Conservation (phyloP, 2,113 vertebrate genomes). For the Trogon melanurus region DNA sequence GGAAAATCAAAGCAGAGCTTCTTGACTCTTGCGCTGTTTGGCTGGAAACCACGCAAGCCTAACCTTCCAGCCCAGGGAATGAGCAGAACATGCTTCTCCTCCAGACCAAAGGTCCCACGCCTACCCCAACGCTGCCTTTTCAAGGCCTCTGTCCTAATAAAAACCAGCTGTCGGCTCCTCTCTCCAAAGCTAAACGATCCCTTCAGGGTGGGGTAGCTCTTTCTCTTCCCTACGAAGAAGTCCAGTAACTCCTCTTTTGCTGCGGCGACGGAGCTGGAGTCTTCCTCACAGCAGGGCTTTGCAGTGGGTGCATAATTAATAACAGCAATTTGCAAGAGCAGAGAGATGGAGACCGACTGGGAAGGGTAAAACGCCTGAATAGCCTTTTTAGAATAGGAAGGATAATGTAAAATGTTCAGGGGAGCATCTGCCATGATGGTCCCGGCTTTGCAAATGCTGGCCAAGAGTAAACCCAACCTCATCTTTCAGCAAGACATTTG, state of each 20-base stretch:
- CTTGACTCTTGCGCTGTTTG: not conserved
- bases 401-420: not conserved
- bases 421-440: not conserved
- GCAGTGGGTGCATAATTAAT: not conserved
- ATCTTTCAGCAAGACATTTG: not conserved
- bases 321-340: not conserved
- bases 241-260: not conserved
- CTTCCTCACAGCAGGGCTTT: not conserved
- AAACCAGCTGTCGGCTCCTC: not conserved
- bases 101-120: not conserved
- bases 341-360: not conserved
- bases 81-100: not conserved
- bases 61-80: not conserved
- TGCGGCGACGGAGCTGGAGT: not conserved
- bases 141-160: conserved; percentile 10
- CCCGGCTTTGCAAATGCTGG: not conserved
- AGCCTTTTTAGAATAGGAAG: not conserved
- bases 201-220: conserved; percentile 14
- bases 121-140: not conserved
- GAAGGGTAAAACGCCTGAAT: not conserved
- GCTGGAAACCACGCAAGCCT: not conserved
- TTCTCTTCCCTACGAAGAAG: not conserved
- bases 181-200: not conserved
- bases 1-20: not conserved
- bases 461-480: not conserved